Evolutionary conservation across 2,113 vertebrate species (phyloP), one percentile per base, ranked within the genome.

Genomic region (Chaetodon trifascialis): DNA sequence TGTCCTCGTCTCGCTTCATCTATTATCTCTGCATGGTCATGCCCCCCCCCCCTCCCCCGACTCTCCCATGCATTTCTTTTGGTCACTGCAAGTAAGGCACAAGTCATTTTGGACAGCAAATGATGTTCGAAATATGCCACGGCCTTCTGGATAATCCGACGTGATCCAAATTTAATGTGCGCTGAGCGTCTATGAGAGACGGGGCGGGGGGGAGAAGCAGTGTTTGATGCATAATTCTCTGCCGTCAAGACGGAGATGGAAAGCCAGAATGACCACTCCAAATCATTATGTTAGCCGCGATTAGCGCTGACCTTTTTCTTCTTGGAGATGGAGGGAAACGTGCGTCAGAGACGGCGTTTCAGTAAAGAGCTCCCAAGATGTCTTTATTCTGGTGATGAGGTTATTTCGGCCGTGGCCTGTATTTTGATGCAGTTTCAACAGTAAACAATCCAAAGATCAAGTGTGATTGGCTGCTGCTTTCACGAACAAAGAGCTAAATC

Each of bases 231-330:
- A 55, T 88, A 81, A 86, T 85, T 77, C 69, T 40, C 59, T 0
- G 3, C 63, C 16, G 9, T 71, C 74, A 17, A 56, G 54, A 34
- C 0, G 4, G 11, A 58, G 86, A 86, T 19, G 44, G 70, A 86
- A 69, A 68, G 76, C 55, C 55, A 8, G 19, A 82, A 60, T 62
- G 74, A 54, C 47, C 70, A 19, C 59, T 88, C 55, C 11, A 42
- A 80, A 79, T 62, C 79, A 69, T 66, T 76, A 71, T 73, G 78
- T 40, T 79, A 8, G 73, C 65, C 21, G 68, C 62, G 82, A 89
- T 91, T 85, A 86, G 46, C 6, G 63, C 34, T 86, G 91, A 89
- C 87, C 81, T 91, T 83, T 30, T 83, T 19, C 64, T 59, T 68
- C 51, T 51, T 16, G 16, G 71, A 46, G 70, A 76, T 44, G 59